A percentile compares a stretch with the other conserved stretches of the same genome.
Evolutionary conservation across 1,140 invertebrate species (phyloP).

Genomic region (Aphidius ervi): DNA sequence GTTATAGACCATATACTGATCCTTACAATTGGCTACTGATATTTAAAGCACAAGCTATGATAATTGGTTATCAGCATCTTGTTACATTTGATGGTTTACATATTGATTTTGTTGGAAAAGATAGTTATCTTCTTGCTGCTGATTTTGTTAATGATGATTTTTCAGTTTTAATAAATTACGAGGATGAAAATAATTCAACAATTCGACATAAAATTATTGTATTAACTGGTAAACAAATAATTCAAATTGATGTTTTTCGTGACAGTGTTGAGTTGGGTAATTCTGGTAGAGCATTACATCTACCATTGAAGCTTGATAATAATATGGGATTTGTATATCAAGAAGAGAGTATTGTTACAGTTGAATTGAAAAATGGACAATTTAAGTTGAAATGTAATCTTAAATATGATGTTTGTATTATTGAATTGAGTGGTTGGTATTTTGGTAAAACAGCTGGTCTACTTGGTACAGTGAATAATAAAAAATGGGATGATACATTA

Average conservation of each 20-base stretch:
- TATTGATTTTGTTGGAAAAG: slow-evolving; percentile 63
- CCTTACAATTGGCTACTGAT: slow-evolving; percentile 73
- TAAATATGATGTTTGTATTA: slow-evolving; percentile 53
- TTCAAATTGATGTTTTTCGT: slow-evolving; percentile 43
- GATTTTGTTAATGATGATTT: slow-evolving; percentile 60
- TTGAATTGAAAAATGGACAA: slow-evolving; percentile 55
- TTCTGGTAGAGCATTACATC: slow-evolving; percentile 30
- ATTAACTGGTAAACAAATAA: slow-evolving; percentile 34
- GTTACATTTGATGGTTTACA: slow-evolving; percentile 72
- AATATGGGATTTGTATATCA: slow-evolving; percentile 57
- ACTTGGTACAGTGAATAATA: slow-evolving; percentile 85
- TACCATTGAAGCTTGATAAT: slow-evolving; percentile 52
- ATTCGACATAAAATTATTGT: slow-evolving; percentile 42
- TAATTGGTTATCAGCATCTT: slow-evolving; percentile 67
- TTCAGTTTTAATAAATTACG: slow-evolving; percentile 41
- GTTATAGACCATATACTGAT: slow-evolving; percentile 67
- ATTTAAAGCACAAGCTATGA: slow-evolving; percentile 67
- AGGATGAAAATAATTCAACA: slow-evolving; percentile 12
- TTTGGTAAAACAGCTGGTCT: slow-evolving; percentile 83
- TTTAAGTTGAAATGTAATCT: slow-evolving; percentile 63
- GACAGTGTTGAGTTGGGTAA: slow-evolving; percentile 38
- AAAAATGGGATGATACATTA: slow-evolving; percentile 74
- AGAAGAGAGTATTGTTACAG: slow-evolving; percentile 57
- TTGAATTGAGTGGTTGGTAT: slow-evolving; percentile 67
- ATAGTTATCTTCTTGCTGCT: slow-evolving; percentile 64